Evolutionary conservation across 2,113 vertebrate genomes (phyloP), one percentile per base, ranked within the genome.

Genomic region (Cyrtonyx montezumae): DNA sequence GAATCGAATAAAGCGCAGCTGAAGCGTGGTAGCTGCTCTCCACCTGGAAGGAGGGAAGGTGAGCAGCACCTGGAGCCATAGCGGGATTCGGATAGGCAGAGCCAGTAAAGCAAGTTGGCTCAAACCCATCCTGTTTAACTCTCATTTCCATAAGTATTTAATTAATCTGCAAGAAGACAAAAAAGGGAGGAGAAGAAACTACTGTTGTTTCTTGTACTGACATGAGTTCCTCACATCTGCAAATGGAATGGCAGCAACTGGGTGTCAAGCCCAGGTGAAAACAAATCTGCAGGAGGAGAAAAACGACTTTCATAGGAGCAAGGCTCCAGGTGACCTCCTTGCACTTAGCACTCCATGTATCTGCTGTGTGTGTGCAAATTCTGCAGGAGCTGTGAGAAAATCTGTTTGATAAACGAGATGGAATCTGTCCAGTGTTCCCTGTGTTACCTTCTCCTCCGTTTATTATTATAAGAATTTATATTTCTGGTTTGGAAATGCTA

Each of bases 121-220:
- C 80, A 87, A 69, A 88, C 48, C 19, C 14, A 58, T 81, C 77
- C 53, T 88, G 65, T 87, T 95, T 79, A 93, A 68, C 9, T 83
- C 84, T 96, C 61, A 85, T 96, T 96, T 91, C 76, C 84, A 69
- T 94, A 94, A 87, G 84, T 89, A 93, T 95, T 94, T 96, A 94
- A 91, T 95, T 95, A 95, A 91, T 90, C 71, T 78, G 23, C 22
- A 77, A 89, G 91, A 84, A 37, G 82, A 75, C 73, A 32, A 22
- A 22, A 25, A 6, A 25, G 10, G 36, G 28, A 46, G 58, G 14
- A 51, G 14, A 53, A 53, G 36, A 77, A 91, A 32, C 20, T 22
- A 12, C 78, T 91, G 42, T 23, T 26, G 4, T 71, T 85, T 94
- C 95, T 80, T 96, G 96, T 92, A n/a, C 87, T 83, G 82, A 90